These are phyloP conservation scores for Alexandromys fortis DNA, from an alignment of 2,113 vertebrate genomes.

Conservation along the genomic window DNA sequence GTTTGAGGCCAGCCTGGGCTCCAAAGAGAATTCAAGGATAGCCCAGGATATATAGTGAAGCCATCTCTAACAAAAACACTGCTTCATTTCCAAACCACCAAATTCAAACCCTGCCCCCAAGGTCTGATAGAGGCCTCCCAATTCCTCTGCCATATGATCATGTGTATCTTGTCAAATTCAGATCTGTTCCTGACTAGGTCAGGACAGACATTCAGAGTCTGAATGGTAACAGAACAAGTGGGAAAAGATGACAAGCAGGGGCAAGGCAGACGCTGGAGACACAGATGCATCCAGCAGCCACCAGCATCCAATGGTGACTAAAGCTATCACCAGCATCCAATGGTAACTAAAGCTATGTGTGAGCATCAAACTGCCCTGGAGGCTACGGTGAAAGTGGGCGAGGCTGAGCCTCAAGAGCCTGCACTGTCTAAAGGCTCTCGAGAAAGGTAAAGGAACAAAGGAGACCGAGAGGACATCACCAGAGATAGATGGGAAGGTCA, in stretches of 20 bases:
- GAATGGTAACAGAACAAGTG: background rate
- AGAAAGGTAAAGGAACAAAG: background rate
- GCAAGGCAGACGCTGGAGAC: background rate
- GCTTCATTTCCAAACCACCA: background rate
- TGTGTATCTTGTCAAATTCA: background rate
- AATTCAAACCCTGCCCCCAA: background rate
- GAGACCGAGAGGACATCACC: background rate
- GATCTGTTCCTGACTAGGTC: background rate
- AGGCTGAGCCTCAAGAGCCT: background rate
- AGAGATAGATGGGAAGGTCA: background rate
- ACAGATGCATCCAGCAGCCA: background rate
- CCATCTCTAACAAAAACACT: background rate
- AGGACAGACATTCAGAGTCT: background rate
- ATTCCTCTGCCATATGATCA: background rate
- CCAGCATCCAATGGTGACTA: background rate
- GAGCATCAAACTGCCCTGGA: rapidly evolving
- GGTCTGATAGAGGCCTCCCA: background rate
- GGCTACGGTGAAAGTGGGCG: rapidly evolving
- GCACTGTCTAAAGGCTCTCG: background rate
- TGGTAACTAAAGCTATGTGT: background rate
- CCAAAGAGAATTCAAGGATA: background rate
- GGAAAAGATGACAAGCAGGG: background rate
- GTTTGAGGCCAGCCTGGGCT: background rate
- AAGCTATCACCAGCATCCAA: background rate
- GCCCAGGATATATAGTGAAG: background rate